Conservation (phyloP, 2,113 vertebrate genomes). For the Corythoichthys intestinalis region DNA sequence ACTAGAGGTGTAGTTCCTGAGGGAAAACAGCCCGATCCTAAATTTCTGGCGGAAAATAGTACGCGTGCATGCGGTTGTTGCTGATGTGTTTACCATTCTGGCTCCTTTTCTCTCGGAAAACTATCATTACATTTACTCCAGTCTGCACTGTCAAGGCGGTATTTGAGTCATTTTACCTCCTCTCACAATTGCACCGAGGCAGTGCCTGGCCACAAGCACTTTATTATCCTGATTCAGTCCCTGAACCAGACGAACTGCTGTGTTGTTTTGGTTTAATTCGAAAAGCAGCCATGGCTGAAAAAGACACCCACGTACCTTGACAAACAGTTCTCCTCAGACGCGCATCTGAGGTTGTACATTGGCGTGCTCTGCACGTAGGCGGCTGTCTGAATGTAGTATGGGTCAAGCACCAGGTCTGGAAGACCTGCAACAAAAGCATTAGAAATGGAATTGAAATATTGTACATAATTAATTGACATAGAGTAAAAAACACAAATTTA, state of each 20-base stretch:
- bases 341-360: constrained; percentile 96
- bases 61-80: constrained; percentile 39
- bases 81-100: constrained; percentile 65
- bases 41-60: constrained; percentile 49
- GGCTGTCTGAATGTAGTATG: constrained; percentile 94
- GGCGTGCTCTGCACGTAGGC: constrained; percentile 89
- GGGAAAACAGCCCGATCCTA: constrained; percentile 20
- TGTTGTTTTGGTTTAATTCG: background rate
- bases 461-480: background rate
- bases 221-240: constrained; percentile 46
- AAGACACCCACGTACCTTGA: constrained; percentile 80
- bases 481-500: background rate
- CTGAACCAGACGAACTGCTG: constrained; percentile 35
- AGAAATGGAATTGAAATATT: background rate
- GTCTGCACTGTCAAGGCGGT: constrained; percentile 37
- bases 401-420: constrained; percentile 93
- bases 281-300: background rate
- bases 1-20: constrained; percentile 18
- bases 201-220: constrained; percentile 39
- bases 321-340: constrained; percentile 95
- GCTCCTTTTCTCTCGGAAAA: constrained; percentile 52
- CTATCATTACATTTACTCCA: constrained; percentile 54
- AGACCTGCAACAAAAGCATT: constrained; percentile 75
- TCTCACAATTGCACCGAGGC: constrained; percentile 29
- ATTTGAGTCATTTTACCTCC: constrained; percentile 50